phyloP scores from a whole-genome alignment of 1,140 invertebrate species.

The Aphelenchoides avenae region DNA sequence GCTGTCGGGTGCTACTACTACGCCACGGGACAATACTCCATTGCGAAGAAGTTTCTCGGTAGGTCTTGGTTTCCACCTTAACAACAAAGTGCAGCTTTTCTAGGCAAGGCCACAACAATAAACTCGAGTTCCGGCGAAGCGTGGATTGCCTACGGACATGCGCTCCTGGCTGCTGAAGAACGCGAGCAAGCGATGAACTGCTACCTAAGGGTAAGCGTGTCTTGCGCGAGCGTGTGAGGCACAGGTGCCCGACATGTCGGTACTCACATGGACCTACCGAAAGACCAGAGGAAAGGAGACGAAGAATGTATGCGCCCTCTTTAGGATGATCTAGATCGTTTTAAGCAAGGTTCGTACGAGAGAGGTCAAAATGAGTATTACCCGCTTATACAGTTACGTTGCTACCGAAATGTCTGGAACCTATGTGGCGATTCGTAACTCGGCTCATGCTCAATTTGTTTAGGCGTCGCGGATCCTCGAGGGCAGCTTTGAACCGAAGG shows the following conservation, averaged over 20 bases:
- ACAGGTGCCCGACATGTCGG: no score
- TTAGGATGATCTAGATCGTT: no score
- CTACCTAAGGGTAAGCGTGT: slow-evolving; percentile 36
- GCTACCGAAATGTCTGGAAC: no score
- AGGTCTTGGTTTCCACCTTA: slow-evolving; percentile 14
- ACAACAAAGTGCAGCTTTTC: slow-evolving; percentile 18
- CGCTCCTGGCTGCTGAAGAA: slow-evolving; percentile 43
- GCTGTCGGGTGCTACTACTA: slow-evolving; percentile 49
- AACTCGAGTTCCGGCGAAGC: slow-evolving; percentile 49
- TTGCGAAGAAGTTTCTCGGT: slow-evolving; percentile 49
- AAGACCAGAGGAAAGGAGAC: no score
- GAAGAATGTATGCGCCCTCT: no score
- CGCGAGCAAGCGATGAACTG: slow-evolving; percentile 53
- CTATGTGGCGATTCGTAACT: no score
- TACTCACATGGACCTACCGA: no score
- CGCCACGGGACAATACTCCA: slow-evolving; percentile 31
- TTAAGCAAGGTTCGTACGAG: no score
- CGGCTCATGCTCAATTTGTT: no score
- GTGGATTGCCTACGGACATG: slow-evolving; percentile 50
- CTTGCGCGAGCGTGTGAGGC: no score
- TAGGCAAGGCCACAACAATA: slow-evolving; percentile 47
- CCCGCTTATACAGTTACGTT: no score
- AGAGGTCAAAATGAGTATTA: no score
- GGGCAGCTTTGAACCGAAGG: slow-evolving; percentile 43
- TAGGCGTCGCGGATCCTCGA: slow-evolving; percentile 49